Conservation (phyloP, 2,888 invertebrate species). For the Siphlonurus alternatus region DNA sequence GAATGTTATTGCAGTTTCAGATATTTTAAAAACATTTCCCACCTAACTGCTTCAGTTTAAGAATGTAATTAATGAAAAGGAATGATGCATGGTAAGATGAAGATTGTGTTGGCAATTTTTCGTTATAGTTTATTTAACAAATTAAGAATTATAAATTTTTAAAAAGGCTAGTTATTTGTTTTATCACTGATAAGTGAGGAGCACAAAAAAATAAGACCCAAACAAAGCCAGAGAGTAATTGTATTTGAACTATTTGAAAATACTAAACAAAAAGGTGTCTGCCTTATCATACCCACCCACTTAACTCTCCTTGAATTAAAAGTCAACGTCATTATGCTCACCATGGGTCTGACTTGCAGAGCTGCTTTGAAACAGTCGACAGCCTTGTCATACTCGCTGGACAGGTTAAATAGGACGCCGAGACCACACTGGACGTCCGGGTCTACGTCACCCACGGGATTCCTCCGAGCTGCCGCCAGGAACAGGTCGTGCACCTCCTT, state of each 20-base stretch:
- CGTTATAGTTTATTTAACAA: too few relatives aligned
- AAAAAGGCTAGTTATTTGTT: too few relatives aligned
- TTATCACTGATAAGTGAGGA: too few relatives aligned
- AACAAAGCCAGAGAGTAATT: too few relatives aligned
- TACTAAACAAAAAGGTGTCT: too few relatives aligned
- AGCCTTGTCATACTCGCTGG: constrained; percentile 88
- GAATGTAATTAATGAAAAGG: background rate
- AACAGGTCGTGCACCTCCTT: constrained; percentile 56
- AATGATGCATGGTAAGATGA: constrained; percentile 5
- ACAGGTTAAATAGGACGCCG: constrained; percentile 88
- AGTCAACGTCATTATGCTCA: too few relatives aligned
- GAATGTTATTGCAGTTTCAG: background rate
- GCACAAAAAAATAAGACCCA: too few relatives aligned
- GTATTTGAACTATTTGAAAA: too few relatives aligned
- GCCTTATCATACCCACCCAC: too few relatives aligned
- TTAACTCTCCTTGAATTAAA: too few relatives aligned
- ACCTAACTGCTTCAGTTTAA: background rate
- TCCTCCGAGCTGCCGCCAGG: constrained; percentile 60
- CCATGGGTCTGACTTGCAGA: constrained; percentile 59
- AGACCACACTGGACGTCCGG: constrained; percentile 85
- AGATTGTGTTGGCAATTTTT: too few relatives aligned
- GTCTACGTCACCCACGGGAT: constrained; percentile 53
- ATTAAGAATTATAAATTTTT: too few relatives aligned
- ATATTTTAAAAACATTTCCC: background rate
- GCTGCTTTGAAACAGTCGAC: constrained; percentile 91